These are phyloP conservation scores for Orthochromis malagaraziensis DNA, from an alignment of 2,113 vertebrate genomes.

Conservation along the genomic window DNA sequence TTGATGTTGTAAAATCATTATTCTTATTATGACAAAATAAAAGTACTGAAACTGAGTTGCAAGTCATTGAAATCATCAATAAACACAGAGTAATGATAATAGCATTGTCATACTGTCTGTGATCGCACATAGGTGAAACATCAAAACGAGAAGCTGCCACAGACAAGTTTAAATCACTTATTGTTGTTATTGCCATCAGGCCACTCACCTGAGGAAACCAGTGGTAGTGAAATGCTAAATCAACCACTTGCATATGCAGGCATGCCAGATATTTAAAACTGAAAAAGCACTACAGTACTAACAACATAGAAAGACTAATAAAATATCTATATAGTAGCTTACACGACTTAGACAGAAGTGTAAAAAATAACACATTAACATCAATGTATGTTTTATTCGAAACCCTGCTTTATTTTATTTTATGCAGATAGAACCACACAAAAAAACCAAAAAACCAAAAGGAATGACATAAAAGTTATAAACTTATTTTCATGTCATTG, in stretches of 20 bases:
- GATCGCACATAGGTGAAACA: not conserved
- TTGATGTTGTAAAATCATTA: not conserved
- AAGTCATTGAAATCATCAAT: not conserved
- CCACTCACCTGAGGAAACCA: not conserved
- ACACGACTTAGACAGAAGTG: not conserved
- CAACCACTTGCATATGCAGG: not conserved
- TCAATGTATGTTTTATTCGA: not conserved
- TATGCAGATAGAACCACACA: not conserved
- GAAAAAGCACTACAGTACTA: not conserved
- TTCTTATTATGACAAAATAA: not conserved
- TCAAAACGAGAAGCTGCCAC: not conserved
- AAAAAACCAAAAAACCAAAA: not conserved
- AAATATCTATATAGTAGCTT: not conserved
- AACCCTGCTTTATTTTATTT: not conserved
- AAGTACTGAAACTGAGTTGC: not conserved
- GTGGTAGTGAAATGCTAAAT: not conserved
- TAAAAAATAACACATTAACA: not conserved
- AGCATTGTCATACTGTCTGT: not conserved
- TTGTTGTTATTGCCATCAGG: not conserved
- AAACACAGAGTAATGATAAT: not conserved
- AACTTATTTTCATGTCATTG: not conserved
- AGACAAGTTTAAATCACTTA: not conserved
- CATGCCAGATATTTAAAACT: not conserved
- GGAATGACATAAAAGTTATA: not conserved
- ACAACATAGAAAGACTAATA: not conserved